Base-by-base conservation (phyloP, 1,140 invertebrate genomes). In the Odontomachus brunneus region DNA sequence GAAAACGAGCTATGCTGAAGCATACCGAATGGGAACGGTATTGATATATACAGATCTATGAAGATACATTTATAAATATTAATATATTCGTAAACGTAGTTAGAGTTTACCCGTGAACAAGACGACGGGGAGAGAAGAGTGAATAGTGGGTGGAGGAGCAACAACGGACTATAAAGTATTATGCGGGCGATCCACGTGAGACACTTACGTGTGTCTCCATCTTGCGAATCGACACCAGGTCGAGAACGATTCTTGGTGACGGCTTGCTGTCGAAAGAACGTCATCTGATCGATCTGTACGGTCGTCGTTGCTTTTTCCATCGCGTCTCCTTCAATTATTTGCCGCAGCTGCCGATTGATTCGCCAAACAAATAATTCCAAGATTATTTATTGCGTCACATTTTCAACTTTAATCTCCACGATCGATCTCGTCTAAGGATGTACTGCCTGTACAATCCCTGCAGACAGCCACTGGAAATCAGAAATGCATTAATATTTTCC, bases 21-120 rank as follows among this genome's bases (percentile, higher is more conserved):
- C 69, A 89, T 60, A 83, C 74, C 66, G 91, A 92, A 81, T 90
- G 91, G 91, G 88, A 93, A 85, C 90, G 92, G 88, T 93, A 93
- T 82, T 93, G 88, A 92, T 90, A 87, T 29, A 51, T 26, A 59
- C 38, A 72, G 73, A 86, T 83, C 89, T 74, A 60, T 82, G 84
- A 84, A 86, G 87, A 89, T 82, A 88, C 75, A 88, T 88, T 75
- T 86, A 84, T 85, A 89, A 90, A 89, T 88, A 91, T 89, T 89
- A 91, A 89, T 88, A 90, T 90, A 92, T 90, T 90, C 88, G 82
- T 89, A 69, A 83, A 62, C 38, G 38, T 83, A 84, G 19, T 3
- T 57, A 73, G 53, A 38, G 69, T 84, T 86, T 60, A 57, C 53
- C 44, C 66, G 80, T 49, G 73, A 83, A 60, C 63, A n/a, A 60